Evolutionary conservation across 2,113 vertebrate genomes (phyloP).

Genomic region (Daphoenositta chrysoptera): DNA sequence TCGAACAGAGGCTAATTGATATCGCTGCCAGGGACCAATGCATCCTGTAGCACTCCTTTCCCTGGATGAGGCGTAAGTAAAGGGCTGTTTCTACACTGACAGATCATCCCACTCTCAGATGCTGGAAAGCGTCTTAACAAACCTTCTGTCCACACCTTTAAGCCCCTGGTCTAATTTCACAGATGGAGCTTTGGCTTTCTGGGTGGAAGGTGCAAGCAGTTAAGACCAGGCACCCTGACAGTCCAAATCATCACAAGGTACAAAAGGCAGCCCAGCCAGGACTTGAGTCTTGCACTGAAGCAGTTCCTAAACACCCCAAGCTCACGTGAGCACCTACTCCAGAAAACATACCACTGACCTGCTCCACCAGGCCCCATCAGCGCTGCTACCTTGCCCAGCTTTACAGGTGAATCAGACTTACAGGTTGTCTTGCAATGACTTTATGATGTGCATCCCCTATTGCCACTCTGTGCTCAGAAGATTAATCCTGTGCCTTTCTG

Average conservation of each 20-base stretch:
- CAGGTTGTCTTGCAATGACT: too few relatives aligned
- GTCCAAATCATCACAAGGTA: background rate
- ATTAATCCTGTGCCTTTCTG: too few relatives aligned
- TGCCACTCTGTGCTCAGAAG: too few relatives aligned
- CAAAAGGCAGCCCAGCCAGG: background rate
- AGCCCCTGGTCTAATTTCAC: background rate
- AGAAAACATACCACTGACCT: background rate
- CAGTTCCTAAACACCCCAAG: background rate
- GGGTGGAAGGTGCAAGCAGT: accelerated
- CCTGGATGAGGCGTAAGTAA: background rate
- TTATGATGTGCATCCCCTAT: too few relatives aligned
- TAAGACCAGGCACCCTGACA: background rate
- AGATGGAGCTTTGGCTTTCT: background rate
- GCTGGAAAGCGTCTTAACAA: background rate
- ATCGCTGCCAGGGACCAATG: background rate
- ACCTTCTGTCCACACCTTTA: background rate
- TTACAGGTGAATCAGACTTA: background rate
- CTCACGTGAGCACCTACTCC: background rate
- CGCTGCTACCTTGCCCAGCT: background rate
- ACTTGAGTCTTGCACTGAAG: background rate
- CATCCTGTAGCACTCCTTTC: background rate
- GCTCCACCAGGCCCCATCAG: background rate
- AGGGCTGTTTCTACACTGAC: background rate
- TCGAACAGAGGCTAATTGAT: accelerated
- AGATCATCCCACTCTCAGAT: background rate